Evolutionary conservation across 2,888 invertebrate species (phyloP).

Genomic region (Athalia rosae): DNA sequence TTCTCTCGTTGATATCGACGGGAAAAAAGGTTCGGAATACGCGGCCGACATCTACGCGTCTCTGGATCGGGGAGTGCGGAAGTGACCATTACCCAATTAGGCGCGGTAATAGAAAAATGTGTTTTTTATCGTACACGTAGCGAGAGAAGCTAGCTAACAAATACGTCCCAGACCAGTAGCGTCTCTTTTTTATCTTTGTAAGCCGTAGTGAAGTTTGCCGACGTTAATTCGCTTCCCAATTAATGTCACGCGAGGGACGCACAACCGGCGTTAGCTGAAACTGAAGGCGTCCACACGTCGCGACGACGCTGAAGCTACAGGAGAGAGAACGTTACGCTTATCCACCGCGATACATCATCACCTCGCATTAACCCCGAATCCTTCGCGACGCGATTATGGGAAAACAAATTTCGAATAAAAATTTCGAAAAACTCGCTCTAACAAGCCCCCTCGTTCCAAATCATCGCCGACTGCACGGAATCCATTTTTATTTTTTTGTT

Average conservation of each 20-base stretch:
- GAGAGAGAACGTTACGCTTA: background rate
- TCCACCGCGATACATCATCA: background rate
- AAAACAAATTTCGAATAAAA: no score
- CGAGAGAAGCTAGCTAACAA: slow-evolving; percentile 19
- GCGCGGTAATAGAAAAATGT: slow-evolving; percentile 33
- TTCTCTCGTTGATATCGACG: no score
- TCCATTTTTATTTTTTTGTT: no score
- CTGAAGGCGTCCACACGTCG: background rate
- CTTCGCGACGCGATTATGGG: no score
- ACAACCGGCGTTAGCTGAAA: background rate
- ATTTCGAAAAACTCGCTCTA: no score
- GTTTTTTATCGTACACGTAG: slow-evolving; percentile 33
- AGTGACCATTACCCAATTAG: slow-evolving; percentile 39
- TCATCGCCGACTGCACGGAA: no score
- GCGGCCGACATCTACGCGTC: background rate
- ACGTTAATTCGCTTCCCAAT: slow-evolving; percentile 43
- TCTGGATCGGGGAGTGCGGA: background rate
- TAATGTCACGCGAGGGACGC: slow-evolving; percentile 32
- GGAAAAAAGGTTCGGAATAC: background rate
- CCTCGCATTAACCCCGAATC: no score
- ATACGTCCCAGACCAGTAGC: slow-evolving; percentile 15
- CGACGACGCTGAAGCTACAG: background rate
- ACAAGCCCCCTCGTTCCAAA: no score
- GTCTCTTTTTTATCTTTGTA: slow-evolving; percentile 5
- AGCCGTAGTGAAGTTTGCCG: slow-evolving; percentile 39